Percentiles rank a stretch among this genome's conserved stretches.
Conservation (phyloP, 2,113 vertebrate species). For the Pyxicephalus adspersus region DNA sequence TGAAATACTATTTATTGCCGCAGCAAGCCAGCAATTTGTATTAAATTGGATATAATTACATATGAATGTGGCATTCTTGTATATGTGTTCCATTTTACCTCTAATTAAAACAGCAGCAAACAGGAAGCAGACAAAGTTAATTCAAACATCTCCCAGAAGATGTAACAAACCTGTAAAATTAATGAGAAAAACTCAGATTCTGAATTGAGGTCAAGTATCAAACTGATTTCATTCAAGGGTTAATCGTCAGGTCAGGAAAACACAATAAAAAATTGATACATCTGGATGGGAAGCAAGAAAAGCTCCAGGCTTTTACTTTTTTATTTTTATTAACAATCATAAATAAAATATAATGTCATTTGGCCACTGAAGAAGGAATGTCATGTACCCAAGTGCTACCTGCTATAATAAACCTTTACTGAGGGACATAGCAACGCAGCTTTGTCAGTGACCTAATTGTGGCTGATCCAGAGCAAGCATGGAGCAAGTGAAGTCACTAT, state of each 20-base stretch:
- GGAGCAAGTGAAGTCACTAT: too few relatives aligned
- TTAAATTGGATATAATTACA: constrained; percentile 1
- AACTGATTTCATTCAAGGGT: constrained; percentile 36
- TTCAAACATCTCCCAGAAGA: background rate
- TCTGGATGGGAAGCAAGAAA: constrained; percentile 10
- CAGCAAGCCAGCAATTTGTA: too few relatives aligned
- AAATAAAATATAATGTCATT: constrained; percentile 2
- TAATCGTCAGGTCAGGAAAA: constrained; percentile 14
- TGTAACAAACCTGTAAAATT: constrained; percentile 5
- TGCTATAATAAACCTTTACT: background rate
- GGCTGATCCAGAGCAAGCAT: too few relatives aligned
- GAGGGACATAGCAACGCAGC: too few relatives aligned
- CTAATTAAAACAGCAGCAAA: constrained; percentile 6
- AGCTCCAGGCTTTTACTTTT: background rate
- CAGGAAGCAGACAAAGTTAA: constrained; percentile 6
- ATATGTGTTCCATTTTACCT: constrained; percentile 2
- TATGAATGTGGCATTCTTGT: background rate
- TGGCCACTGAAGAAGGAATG: background rate
- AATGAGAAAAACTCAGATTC: constrained; percentile 35
- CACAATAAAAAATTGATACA: constrained; percentile 25
- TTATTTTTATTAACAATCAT: constrained; percentile 9
- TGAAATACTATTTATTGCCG: background rate
- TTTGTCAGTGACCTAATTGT: too few relatives aligned
- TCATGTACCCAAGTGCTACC: background rate
- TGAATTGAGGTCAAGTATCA: constrained; percentile 23